Conservation (phyloP, 2,888 invertebrate species). For the Nipponacmea schrenckii region DNA sequence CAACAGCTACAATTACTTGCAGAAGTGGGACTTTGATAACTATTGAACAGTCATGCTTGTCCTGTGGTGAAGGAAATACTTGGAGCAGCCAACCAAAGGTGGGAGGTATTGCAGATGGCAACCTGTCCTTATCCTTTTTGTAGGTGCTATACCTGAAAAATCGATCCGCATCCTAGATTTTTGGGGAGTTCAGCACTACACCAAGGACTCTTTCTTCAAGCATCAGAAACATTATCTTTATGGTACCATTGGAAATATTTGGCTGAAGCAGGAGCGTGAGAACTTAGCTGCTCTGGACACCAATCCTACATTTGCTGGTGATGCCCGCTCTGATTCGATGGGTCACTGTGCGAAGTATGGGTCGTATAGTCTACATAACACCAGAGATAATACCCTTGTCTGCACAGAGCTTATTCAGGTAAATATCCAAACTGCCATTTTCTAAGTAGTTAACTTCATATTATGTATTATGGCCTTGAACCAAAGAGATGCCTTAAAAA, state of each 20-base stretch:
- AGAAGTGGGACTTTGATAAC: neutral
- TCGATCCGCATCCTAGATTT: neutral
- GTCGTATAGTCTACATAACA: neutral
- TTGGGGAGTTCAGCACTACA: neutral
- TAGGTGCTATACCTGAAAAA: neutral
- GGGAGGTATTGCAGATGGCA: neutral
- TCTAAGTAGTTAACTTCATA: too few species aligned
- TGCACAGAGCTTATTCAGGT: neutral
- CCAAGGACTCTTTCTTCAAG: neutral
- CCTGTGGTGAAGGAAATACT: neutral
- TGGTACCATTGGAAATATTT: neutral
- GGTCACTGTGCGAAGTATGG: neutral
- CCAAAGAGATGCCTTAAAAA: too few species aligned
- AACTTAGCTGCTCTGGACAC: neutral
- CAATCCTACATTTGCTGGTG: neutral
- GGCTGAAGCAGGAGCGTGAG: neutral
- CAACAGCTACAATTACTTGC: neutral
- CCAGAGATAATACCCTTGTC: neutral
- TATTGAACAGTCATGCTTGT: neutral
- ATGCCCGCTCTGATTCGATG: neutral
- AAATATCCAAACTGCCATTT: too few species aligned
- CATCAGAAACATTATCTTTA: neutral
- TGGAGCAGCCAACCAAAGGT: neutral
- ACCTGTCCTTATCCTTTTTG: neutral
- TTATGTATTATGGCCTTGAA: too few species aligned